Evolutionary conservation across 2,888 invertebrate genomes (phyloP).

Genomic region (Mythimna vitellina): DNA sequence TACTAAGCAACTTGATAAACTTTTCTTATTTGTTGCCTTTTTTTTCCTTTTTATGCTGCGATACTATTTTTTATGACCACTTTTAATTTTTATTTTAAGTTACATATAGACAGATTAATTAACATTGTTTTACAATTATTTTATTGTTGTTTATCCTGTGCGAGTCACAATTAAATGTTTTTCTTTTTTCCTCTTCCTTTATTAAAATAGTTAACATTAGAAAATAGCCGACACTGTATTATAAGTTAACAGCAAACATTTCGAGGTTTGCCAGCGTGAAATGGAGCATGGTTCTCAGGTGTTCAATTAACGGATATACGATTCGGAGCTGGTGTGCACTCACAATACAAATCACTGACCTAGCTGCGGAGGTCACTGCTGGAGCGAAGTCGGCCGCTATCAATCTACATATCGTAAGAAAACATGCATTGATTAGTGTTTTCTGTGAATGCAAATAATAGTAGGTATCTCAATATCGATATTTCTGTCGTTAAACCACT

Average conservation of each 20-base stretch:
- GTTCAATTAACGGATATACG: conserved; percentile 47
- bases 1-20: no score
- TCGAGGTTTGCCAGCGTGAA: conserved; percentile 21
- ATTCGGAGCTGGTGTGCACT: conserved; percentile 38
- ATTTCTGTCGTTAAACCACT: background rate
- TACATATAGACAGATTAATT: no score
- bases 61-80: no score
- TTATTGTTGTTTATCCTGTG: no score
- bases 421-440: conserved; percentile 9
- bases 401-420: conserved; percentile 5
- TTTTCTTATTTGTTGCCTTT: no score
- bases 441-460: background rate
- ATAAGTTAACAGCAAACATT: conserved; percentile 18
- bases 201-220: no score
- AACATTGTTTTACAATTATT: no score
- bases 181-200: no score
- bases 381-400: conserved; percentile 13
- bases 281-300: conserved; percentile 54
- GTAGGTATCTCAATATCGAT: background rate
- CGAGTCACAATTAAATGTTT: no score
- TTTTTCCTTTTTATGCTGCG: no score
- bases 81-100: no score
- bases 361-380: conserved; percentile 16
- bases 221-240: background rate
- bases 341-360: conserved; percentile 34